These are phyloP conservation scores for Antheraea yamamai DNA, from an alignment of 2,888 invertebrate genomes.

Conservation along the genomic window DNA sequence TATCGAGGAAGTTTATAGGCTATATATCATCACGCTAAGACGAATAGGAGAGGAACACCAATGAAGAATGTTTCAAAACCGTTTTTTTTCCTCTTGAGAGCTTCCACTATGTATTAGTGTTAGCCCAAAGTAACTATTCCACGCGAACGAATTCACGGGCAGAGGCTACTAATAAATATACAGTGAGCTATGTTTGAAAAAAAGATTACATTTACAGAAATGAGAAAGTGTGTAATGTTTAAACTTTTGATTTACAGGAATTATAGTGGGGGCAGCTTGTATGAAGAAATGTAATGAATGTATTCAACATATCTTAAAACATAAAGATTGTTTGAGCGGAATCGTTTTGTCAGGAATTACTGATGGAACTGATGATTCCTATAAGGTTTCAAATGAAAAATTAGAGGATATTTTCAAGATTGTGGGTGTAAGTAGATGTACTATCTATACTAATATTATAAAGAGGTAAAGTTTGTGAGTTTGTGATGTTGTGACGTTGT, in stretches of 20 bases:
- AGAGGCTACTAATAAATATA: too few species aligned
- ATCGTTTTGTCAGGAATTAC: constrained; percentile 92
- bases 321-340: constrained; percentile 84
- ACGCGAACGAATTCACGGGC: too few species aligned
- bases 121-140: too few species aligned
- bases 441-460: neutral
- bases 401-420: constrained; percentile 84
- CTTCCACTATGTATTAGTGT: too few species aligned
- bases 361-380: constrained; percentile 84
- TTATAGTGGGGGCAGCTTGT: constrained; percentile 89
- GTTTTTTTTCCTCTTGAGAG: too few species aligned
- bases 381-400: constrained; percentile 70
- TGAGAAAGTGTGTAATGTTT: neutral
- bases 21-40: too few species aligned
- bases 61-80: too few species aligned
- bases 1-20: too few species aligned
- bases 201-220: neutral
- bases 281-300: constrained; percentile 84
- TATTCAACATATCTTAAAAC: constrained; percentile 82
- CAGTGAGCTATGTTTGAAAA: neutral
- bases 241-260: constrained; percentile 70
- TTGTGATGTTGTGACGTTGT: too few species aligned
- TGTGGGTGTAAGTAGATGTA: constrained; percentile 80
- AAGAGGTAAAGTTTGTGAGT: too few species aligned
- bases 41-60: too few species aligned